phyloP scores from a whole-genome alignment of 2,888 invertebrate species.

The Tanaodytes sp. region DNA sequence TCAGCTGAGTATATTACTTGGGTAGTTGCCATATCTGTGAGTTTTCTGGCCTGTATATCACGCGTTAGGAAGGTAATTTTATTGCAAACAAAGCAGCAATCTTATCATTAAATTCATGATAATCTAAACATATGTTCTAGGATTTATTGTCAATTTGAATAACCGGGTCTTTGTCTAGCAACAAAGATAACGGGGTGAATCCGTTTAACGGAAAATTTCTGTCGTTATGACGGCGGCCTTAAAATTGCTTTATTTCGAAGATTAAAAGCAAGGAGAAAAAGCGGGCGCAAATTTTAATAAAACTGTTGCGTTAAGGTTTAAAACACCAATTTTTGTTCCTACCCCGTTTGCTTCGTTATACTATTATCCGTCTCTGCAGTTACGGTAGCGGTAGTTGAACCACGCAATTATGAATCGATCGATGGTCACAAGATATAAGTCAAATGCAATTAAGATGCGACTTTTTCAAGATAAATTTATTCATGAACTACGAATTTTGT shows the following conservation, averaged over 20 bases:
- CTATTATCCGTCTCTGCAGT: too few species aligned
- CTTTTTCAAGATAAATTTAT: too few species aligned
- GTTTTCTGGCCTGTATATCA: constrained; percentile 46
- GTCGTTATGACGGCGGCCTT: not conserved
- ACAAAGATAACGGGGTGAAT: constrained; percentile 29
- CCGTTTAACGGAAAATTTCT: constrained; percentile 26
- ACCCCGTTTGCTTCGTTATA: not conserved
- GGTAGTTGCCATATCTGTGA: constrained; percentile 48
- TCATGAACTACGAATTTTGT: too few species aligned
- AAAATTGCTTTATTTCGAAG: constrained; percentile 5
- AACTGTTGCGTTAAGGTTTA: too few species aligned
- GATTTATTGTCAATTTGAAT: constrained; percentile 50
- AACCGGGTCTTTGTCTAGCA: constrained; percentile 36
- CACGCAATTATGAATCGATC: too few species aligned
- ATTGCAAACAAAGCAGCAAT: constrained; percentile 46
- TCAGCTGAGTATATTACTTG: constrained; percentile 36
- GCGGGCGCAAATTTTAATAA: too few species aligned
- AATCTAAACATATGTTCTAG: constrained; percentile 48
- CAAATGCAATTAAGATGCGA: too few species aligned
- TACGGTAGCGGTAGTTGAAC: too few species aligned
- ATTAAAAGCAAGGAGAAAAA: not conserved
- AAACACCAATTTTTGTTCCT: not conserved
- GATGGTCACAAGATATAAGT: too few species aligned
- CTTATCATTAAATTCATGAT: constrained; percentile 51
- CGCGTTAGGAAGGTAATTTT: constrained; percentile 46